Evolutionary conservation across 2,797 vertebrate genomes (phyloP).

Genomic region (Sebastolobus alascanus): DNA sequence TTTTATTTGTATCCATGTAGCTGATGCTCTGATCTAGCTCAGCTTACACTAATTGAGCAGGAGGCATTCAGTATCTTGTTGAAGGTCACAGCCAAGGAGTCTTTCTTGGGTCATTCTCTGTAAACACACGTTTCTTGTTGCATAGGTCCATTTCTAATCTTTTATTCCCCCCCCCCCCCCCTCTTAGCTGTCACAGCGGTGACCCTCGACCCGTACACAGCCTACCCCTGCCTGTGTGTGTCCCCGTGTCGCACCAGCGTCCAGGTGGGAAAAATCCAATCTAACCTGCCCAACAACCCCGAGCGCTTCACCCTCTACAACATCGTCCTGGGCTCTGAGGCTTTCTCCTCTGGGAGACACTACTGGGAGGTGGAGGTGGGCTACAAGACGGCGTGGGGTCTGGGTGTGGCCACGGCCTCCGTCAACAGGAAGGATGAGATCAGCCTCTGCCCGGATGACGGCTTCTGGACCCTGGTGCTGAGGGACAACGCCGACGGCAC

Average conservation of each 20-base stretch:
- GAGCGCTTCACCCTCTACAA: constrained; percentile 86
- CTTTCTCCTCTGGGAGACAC: constrained; percentile 80
- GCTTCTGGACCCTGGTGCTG: constrained; percentile 84
- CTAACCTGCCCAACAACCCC: constrained; percentile 81
- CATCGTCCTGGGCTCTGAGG: constrained; percentile 82
- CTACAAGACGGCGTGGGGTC: constrained; percentile 82
- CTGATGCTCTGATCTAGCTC: constrained; percentile 47
- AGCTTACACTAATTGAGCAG: constrained; percentile 44
- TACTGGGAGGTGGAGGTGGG: constrained; percentile 88
- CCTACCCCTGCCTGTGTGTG: constrained; percentile 83
- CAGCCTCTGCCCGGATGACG: constrained; percentile 81
- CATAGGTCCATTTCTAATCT: background rate
- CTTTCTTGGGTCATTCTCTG: background rate
- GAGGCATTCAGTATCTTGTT: constrained; percentile 33
- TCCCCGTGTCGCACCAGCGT: constrained; percentile 77
- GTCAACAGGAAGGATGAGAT: constrained; percentile 82
- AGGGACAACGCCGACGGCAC: constrained; percentile 73
- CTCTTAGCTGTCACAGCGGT: constrained; percentile 66
- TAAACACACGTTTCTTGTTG: constrained; percentile 4
- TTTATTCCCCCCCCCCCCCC: no score
- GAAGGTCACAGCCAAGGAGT: constrained; percentile 45
- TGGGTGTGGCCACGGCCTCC: constrained; percentile 81
- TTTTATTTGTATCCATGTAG: constrained; percentile 54
- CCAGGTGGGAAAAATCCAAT: constrained; percentile 77
- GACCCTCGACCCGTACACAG: constrained; percentile 79